phyloP scores from a whole-genome alignment of 2,113 vertebrate genomes.

The Lophotis ruficrista region DNA sequence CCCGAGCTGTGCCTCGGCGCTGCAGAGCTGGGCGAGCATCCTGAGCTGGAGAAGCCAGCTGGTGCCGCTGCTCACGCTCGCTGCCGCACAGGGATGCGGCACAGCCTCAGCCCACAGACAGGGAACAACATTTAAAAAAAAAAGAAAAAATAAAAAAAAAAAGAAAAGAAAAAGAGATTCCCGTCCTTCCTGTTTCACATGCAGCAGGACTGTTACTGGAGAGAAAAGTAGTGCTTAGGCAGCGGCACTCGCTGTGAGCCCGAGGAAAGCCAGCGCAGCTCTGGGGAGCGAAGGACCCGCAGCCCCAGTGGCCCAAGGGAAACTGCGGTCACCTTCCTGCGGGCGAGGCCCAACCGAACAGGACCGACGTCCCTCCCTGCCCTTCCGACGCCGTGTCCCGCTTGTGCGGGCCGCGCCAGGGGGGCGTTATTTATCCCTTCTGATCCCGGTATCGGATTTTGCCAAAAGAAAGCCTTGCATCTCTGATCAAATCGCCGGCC shows the following conservation, averaged over 20 bases:
- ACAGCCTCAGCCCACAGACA: background rate
- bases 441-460: background rate
- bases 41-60: rapidly evolving
- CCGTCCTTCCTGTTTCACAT: background rate
- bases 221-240: background rate
- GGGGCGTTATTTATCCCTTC: background rate
- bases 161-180: background rate
- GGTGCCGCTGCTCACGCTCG: background rate
- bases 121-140: background rate
- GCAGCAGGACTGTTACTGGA: background rate
- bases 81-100: background rate
- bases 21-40: rapidly evolving
- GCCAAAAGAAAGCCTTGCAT: background rate
- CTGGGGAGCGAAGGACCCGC: background rate
- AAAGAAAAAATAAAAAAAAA: background rate
- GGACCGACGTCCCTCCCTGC: rapidly evolving
- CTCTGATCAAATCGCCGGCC: background rate
- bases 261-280: rapidly evolving
- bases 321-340: rapidly evolving
- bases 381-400: rapidly evolving
- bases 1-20: rapidly evolving
- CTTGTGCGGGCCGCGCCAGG: rapidly evolving
- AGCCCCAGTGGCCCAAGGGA: rapidly evolving
- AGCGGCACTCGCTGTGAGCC: background rate
- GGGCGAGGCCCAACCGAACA: rapidly evolving